Base-by-base conservation (phyloP, 2,113 vertebrate genomes). In the Ophiodon elongatus region DNA sequence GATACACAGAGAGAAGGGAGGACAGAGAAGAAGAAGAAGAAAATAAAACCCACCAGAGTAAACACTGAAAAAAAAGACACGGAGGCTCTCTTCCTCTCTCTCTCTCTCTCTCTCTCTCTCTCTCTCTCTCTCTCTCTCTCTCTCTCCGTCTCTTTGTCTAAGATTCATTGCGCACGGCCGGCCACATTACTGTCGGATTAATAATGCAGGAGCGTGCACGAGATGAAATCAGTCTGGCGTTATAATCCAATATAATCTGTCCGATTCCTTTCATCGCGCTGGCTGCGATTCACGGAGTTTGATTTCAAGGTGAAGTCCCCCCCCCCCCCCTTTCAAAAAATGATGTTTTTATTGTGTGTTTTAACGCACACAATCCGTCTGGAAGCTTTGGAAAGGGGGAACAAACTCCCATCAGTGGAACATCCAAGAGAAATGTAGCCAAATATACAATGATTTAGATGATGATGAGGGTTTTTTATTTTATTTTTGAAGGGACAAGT, bases 211-310 rank as follows among this genome's bases (percentile, higher is more conserved):
- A 76, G 63, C 33, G 39, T 69, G 85, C 78, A 25, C 56, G 70
- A 76, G 71, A 72, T 65, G 73, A 65, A 90, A 73, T 66, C 91
- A 82, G 45, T 86, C 72, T 86, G 80, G 66, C 75, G 76, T 85
- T 77, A 82, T 90, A 90, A 91, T 92, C 85, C 72, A 82, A 71
- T 78, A 80, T 88, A 90, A 90, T 92, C 86, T 84, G 80, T 1
- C 1, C 43, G 67, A 76, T 83, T 86, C 71, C 0, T 80, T 67
- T 72, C 78, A 45, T 23, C 2, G 27, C 80, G 4, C 45, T 60
- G 74, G 59, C 47, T 76, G 50, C 29, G 56, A 82, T 73, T 52
- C 62, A 73, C 35, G 11, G 31, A 7, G 62, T 75, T 62, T 25
- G 43, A 72, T 50, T 70, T 43, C 27, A 27, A 63, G 62, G 60